These are phyloP conservation scores for Dasysyrphus tricinctus DNA, from an alignment of 2,888 invertebrate genomes.

Conservation along the genomic window DNA sequence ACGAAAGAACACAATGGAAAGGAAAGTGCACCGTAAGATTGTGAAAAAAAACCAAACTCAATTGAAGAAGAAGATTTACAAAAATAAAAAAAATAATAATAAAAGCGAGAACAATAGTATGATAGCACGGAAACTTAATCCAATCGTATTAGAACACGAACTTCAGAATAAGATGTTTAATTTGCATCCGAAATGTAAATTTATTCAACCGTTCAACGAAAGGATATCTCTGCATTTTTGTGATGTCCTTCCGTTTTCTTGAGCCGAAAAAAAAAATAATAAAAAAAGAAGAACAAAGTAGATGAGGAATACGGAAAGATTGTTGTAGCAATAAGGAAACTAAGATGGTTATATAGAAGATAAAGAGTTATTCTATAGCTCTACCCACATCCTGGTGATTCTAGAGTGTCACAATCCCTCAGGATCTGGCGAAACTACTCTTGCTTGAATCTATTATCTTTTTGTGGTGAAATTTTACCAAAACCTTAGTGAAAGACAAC, in stretches of 20 bases:
- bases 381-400: background rate
- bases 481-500: background rate
- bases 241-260: conserved; percentile 53
- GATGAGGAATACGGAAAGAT: conserved; percentile 31
- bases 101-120: conserved; percentile 20
- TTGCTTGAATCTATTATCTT: conserved; percentile 39
- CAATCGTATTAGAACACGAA: conserved; percentile 74
- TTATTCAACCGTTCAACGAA: conserved; percentile 69
- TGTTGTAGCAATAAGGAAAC: conserved; percentile 24
- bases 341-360: conserved; percentile 5
- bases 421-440: conserved; percentile 25
- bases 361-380: background rate
- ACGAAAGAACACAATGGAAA: background rate
- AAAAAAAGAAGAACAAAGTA: background rate
- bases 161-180: conserved; percentile 74
- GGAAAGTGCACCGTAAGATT: conserved; percentile 50
- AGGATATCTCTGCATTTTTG: conserved; percentile 64
- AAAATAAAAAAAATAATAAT: conserved; percentile 16
- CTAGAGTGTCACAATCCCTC: conserved; percentile 5
- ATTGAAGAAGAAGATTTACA: conserved; percentile 3
- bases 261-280: background rate
- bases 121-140: conserved; percentile 68
- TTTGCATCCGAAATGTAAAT: conserved; percentile 75
- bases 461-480: conserved; percentile 8
- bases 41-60: background rate